phyloP scores from a whole-genome alignment of 30 jellyfish, hydroid and myxozoan species.

The Sanderia malayensis region DNA sequence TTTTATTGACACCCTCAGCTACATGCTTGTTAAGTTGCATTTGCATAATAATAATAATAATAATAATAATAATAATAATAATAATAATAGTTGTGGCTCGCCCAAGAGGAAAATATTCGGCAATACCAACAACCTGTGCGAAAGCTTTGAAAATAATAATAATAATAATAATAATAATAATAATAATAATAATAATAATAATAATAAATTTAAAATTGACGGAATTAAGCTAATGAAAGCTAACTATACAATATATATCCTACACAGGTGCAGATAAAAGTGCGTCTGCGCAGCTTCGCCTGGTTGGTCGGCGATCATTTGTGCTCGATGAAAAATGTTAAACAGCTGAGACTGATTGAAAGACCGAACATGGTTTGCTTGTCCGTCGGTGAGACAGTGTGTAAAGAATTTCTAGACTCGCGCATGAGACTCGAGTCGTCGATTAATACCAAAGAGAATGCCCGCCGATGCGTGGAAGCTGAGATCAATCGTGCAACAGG shows the following conservation, averaged over 20 bases:
- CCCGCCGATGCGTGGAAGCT: slow-evolving; percentile 29
- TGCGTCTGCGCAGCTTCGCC: slow-evolving; percentile 49
- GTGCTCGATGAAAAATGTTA: slow-evolving; percentile 45
- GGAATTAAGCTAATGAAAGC: no score
- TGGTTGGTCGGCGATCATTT: slow-evolving; percentile 65
- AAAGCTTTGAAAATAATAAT: no score
- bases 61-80: no score
- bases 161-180: no score
- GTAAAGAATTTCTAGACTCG: slow-evolving; percentile 21
- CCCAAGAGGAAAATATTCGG: no score
- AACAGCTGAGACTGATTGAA: not conserved
- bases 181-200: no score
- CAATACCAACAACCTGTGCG: no score
- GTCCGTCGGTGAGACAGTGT: slow-evolving; percentile 50
- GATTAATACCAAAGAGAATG: slow-evolving; percentile 36
- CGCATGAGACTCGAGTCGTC: slow-evolving; percentile 27
- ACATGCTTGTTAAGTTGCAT: not conserved
- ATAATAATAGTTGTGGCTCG: no score
- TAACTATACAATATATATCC: no score
- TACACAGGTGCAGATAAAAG: not conserved
- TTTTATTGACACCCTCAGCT: not conserved
- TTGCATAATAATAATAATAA: no score
- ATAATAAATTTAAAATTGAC: no score
- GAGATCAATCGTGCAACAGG: slow-evolving; percentile 53
- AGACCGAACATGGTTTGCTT: slow-evolving; percentile 32